Base-by-base conservation (phyloP, 2,113 vertebrate species). In the Solea solea region DNA sequence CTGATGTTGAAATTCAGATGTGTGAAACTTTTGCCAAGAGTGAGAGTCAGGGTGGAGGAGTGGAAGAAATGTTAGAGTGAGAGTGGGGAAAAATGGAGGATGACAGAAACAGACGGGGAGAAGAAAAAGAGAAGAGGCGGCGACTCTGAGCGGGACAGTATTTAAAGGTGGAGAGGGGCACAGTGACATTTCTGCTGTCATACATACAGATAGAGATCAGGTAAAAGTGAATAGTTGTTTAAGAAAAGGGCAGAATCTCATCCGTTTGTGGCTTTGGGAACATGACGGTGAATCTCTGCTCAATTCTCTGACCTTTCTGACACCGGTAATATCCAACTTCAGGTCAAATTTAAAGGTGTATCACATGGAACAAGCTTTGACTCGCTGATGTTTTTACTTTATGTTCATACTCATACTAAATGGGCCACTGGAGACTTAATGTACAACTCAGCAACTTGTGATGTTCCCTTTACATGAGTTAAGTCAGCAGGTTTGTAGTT, bases 231-330 rank as follows among this genome's bases (percentile, higher is more conserved):
- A 42, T n/a, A 58, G 62, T 58, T 39, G n/a, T 72, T 34, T 65
- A n/a, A 63, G 64, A 14, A 86, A 81, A 80, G 80, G 65, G 76
- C 65, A 82, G 58, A 55, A 55, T 45, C 59, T 63, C 49, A 12
- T 86, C 64, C 64, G 46, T 64, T 45, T 14, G 59, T 15, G 61
- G 46, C 27, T 16, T 27, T 21, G 28, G 55, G 72, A 44, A 72
- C 27, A 42, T 42, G 72, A 46, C 7, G 56, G 42, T 39, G n/a
- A n/a, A n/a, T n/a, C n/a, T n/a, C n/a, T 9, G 45, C 61, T 70
- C 62, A 65, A 50, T 11, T 14, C 58, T 7, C 27, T 57, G 66
- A 50, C 78, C 74, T 81, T 78, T 84, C 45, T 63, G n/a, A 27
- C 9, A 9, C 62, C 10, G 46, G 55, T 54, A 25, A 54, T 27